Conservation (phyloP, 1,140 invertebrate genomes). For the Drosophila kepulauana region DNA sequence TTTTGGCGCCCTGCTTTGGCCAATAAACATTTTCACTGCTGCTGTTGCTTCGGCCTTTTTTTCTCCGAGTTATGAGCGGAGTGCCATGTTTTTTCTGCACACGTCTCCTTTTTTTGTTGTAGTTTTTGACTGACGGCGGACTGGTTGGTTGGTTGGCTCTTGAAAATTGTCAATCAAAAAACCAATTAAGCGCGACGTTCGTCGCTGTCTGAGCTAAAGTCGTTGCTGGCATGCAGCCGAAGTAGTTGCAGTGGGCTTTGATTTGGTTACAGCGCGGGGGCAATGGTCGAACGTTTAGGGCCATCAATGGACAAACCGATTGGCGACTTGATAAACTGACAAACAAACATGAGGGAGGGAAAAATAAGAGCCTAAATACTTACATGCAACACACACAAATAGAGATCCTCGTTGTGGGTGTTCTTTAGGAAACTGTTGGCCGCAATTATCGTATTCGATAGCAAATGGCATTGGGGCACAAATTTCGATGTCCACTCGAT, state of each 20-base stretch:
- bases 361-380: constrained; percentile 48
- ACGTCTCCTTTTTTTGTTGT: constrained; percentile 17
- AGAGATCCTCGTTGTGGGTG: constrained; percentile 75
- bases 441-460: constrained; percentile 81
- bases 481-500: constrained; percentile 85
- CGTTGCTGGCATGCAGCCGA: background rate
- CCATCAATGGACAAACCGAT: constrained; percentile 30
- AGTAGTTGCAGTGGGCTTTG: background rate
- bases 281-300: constrained; percentile 43
- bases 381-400: constrained; percentile 83
- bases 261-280: constrained; percentile 20
- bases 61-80: constrained; percentile 65
- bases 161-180: constrained; percentile 84
- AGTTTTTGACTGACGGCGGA: constrained; percentile 14
- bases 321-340: constrained; percentile 26
- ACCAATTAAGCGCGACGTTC: constrained; percentile 80
- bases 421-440: constrained; percentile 79
- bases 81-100: constrained; percentile 19
- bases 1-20: constrained; percentile 45
- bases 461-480: constrained; percentile 79
- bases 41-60: constrained; percentile 25
- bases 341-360: constrained; percentile 24
- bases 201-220: constrained; percentile 43
- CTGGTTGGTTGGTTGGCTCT: constrained; percentile 47
- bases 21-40: constrained; percentile 66